phyloP scores from a whole-genome alignment of 2,113 vertebrate species.

The Ellobius talpinus region DNA sequence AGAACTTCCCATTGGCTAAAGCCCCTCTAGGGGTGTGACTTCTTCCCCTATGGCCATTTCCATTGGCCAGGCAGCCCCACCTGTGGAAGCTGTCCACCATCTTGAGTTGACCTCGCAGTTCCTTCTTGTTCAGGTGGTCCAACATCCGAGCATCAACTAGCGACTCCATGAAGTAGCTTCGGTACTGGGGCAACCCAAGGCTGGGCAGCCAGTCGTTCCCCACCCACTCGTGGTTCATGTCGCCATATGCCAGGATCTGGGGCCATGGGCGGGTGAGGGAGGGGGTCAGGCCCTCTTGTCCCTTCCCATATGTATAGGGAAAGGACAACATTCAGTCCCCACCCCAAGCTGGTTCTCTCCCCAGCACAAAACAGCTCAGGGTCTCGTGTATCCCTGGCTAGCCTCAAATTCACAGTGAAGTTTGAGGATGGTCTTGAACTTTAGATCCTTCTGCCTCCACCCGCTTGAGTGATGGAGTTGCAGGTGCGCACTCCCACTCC shows the following conservation, averaged over 20 bases:
- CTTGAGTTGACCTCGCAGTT: constrained; percentile 95
- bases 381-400: background rate
- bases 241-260: constrained; percentile 95
- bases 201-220: constrained; percentile 97
- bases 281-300: constrained; percentile 60
- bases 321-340: background rate
- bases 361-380: background rate
- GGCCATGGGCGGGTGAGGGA: constrained; percentile 66
- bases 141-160: constrained; percentile 96
- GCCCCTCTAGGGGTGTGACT: background rate
- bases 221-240: constrained; percentile 97
- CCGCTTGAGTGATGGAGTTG: background rate
- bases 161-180: constrained; percentile 98
- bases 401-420: background rate
- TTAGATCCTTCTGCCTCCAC: background rate
- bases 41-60: background rate
- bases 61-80: constrained; percentile 79
- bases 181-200: constrained; percentile 95
- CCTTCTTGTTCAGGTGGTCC: constrained; percentile 97
- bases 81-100: constrained; percentile 99
- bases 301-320: background rate
- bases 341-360: background rate
- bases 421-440: background rate
- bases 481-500: background rate
- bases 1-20: background rate